Evolutionary conservation across 2,113 vertebrate genomes (phyloP).

Genomic region (Procavia capensis): DNA sequence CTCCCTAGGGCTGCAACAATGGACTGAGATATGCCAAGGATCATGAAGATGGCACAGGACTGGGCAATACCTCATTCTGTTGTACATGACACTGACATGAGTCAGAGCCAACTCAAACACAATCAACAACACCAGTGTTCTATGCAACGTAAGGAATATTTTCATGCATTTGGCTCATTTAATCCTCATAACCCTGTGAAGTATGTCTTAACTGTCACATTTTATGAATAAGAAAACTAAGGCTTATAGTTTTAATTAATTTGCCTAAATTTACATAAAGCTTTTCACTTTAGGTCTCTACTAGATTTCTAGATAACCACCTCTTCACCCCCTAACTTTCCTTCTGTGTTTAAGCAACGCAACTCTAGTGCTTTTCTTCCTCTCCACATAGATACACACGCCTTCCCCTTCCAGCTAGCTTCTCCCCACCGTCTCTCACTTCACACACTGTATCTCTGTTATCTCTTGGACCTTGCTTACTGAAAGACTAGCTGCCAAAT

Average conservation of each 20-base stretch:
- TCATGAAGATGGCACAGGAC: background rate
- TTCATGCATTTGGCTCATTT: background rate
- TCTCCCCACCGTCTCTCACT: background rate
- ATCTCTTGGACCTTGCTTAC: background rate
- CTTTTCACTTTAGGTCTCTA: background rate
- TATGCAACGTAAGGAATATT: background rate
- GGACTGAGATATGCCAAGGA: background rate
- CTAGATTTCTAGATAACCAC: conserved; percentile 7
- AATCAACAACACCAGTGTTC: background rate
- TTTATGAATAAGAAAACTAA: conserved; percentile 41
- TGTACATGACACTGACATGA: background rate
- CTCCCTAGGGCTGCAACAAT: background rate
- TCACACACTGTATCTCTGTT: background rate
- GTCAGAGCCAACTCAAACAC: background rate
- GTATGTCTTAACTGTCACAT: background rate
- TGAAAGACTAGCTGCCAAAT: conserved; percentile 19
- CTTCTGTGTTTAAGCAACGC: background rate
- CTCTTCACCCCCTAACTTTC: background rate
- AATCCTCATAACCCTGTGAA: background rate
- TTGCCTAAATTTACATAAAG: background rate
- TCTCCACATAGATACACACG: background rate
- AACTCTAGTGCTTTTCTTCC: background rate
- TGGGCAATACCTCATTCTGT: background rate
- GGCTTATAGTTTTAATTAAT: conserved; percentile 4
- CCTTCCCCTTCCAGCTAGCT: background rate